Percentiles rank a stretch among this genome's conserved stretches.
Conservation (phyloP, 2,888 invertebrate species). For the Drosophila prostipennis region DNA sequence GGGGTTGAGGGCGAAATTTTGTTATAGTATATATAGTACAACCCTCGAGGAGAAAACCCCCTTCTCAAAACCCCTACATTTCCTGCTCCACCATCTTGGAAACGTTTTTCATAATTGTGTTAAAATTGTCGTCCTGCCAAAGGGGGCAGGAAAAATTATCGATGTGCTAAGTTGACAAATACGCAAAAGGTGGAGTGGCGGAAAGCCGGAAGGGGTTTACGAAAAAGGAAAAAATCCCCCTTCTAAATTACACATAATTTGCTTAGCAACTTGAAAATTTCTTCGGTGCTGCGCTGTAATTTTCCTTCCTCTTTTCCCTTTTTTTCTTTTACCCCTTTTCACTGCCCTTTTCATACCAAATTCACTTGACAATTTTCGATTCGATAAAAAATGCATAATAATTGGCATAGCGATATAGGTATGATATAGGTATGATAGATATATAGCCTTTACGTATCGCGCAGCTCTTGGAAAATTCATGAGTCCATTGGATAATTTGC, state of each 20-base stretch:
- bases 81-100: constrained; percentile 30
- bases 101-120: constrained; percentile 70
- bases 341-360: neutral
- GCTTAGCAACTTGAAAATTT: constrained; percentile 25
- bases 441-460: constrained; percentile 1
- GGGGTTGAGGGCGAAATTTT: constrained; percentile 23
- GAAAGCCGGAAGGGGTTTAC: neutral
- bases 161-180: constrained; percentile 77
- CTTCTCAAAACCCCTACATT: neutral
- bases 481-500: constrained; percentile 55
- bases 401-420: constrained; percentile 29
- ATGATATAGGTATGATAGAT: neutral
- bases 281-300: constrained; percentile 44
- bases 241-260: constrained; percentile 61
- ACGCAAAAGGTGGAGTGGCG: constrained; percentile 14
- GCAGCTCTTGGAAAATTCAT: constrained; percentile 50
- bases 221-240: neutral
- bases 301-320: neutral
- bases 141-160: constrained; percentile 47
- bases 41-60: constrained; percentile 21
- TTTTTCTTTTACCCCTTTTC: constrained; percentile 1
- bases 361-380: constrained; percentile 46
- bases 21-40: constrained; percentile 31
- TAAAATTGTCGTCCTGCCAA: constrained; percentile 47
- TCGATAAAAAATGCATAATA: constrained; percentile 71